Conservation (phyloP, 2,797 vertebrate genomes). For the Hapalemur alaotrensis region DNA sequence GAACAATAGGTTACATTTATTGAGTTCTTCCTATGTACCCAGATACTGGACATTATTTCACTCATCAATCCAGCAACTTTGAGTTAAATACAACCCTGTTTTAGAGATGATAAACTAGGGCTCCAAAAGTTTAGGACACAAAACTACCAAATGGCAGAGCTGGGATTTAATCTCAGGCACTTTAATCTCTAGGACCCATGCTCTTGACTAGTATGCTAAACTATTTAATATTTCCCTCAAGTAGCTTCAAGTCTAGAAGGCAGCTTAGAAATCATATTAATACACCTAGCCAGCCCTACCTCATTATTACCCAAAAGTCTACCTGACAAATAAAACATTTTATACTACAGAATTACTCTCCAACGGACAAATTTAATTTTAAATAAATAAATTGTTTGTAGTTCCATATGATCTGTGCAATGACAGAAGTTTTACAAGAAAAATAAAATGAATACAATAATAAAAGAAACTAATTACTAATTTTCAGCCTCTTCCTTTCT, state of each 20-base stretch:
- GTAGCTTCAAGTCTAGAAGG: not conserved
- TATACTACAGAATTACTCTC: not conserved
- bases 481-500: conserved; percentile 24
- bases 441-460: conserved; percentile 26
- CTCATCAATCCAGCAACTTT: not conserved
- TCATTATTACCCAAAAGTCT: not conserved
- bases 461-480: not conserved
- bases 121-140: not conserved
- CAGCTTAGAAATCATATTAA: conserved; percentile 24
- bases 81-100: not conserved
- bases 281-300: not conserved
- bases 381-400: not conserved
- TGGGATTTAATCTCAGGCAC: not conserved
- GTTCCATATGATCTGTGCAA: not conserved
- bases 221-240: not conserved
- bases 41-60: not conserved
- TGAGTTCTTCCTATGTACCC: not conserved
- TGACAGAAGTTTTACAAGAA: not conserved
- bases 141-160: not conserved
- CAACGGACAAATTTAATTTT: conserved; percentile 1
- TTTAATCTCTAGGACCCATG: not conserved
- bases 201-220: not conserved
- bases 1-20: not conserved
- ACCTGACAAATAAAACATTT: conserved; percentile 19
- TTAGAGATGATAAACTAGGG: not conserved